Evolutionary conservation across 2,113 vertebrate species (phyloP), one percentile per base, ranked within the genome.

Genomic region (Dipodomys stephensi): DNA sequence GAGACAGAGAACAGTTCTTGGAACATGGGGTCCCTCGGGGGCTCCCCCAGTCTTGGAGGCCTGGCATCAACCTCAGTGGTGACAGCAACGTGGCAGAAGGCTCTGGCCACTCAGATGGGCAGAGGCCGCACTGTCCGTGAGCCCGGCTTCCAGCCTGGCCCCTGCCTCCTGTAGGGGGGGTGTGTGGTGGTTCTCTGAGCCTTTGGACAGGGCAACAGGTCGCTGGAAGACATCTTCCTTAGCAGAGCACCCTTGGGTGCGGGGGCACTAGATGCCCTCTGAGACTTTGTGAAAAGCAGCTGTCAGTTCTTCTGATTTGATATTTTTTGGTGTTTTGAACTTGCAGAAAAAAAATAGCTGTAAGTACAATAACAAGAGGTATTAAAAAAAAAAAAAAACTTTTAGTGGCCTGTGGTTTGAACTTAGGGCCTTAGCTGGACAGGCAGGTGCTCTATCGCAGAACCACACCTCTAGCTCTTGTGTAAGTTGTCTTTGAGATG

Each of bases 21-120:
- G 96, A 96, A 97, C 96, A 95, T 93, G 28, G 67, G 95, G 94
- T 77, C 80, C 79, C 60, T 96, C 90, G 85, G 28, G 93, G 90
- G 87, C 74, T 15, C 35, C 88, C 39, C 49, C 28, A 87, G 87
- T 87, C 95, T 96, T 79, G 85, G 93, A 96, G 94, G 68, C 23
- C 71, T 23, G 69, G 89, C 89, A 27, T 35, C 90, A 6, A 64
- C 44, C 16, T 1, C 39, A 92, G 93, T 87, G 92, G 60, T 93
- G 97, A 94, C 92, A 95, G 80, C 69, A 84, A 78, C 79, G 72
- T 53, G 87, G 30, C 87, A 64, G n/a, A 80, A 79, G n/a, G 35
- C 64, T 53, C 53, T 78, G 91, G 91, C 68, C 72, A 44, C 83
- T 49, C 89, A 90, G 39, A 39, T 39, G 39, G 39, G 39, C 39